Evolutionary conservation across 2,797 vertebrate genomes (phyloP), one percentile per base, ranked within the genome.

Genomic region (Oreonectes daqikongensis): DNA sequence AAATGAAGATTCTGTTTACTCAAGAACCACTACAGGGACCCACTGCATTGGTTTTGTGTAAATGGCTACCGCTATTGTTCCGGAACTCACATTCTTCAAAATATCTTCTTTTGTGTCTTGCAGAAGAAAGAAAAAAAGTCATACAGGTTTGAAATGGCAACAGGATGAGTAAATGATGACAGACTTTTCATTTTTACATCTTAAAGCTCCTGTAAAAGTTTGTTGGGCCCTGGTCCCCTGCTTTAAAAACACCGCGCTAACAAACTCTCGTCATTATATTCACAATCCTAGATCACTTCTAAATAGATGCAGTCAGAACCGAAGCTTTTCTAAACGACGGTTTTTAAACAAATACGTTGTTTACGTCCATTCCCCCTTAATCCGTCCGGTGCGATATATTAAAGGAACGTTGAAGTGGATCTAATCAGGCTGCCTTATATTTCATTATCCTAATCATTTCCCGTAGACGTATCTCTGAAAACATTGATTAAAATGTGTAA

Each of bases 381-480:
- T 44, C 30, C 22, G 66, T 44, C 9, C 10, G 1, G 24, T 20
- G 20, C 5, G 5, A 65, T 40, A 44, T 44, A 17, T 32, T 5
- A 17, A 60, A 18, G 30, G 28, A 32, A 18, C n/a, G 35, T 17
- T 76, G 28, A 60, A 69, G 73, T 46, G 64, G 64, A 59, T 46
- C 44, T 63, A 63, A 77, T 69, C 66, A 68, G 64, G 32, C 64
- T 15, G 73, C n/a, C 2, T 48, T 68, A 68, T 68, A 68, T 75
- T 75, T 75, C 64, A 75, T 68, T 68, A 75, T 60, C 73, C 64
- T 59, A 42, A 68, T 75, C 64, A 75, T 69, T 77, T 77, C 66
- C 65, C 11, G 22, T 46, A 77, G 75, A 77, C 35, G 22, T 52
- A 50, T 77, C 66, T 77, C 66, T 75, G 66, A 69, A 69, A 77